phyloP scores from a whole-genome alignment of 2,113 vertebrate genomes.

The Lethenteron reissneri region DNA sequence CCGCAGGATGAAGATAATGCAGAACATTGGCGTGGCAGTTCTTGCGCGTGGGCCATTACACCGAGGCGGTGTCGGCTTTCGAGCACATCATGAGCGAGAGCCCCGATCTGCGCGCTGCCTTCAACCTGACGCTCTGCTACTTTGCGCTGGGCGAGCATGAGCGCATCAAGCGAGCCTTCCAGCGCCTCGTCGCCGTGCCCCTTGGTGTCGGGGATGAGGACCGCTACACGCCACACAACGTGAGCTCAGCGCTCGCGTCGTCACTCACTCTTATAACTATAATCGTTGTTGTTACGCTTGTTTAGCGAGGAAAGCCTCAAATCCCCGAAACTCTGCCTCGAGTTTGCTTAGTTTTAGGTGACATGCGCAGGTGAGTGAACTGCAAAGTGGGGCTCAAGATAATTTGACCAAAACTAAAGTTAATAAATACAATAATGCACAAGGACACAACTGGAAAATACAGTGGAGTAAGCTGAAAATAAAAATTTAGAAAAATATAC shows the following conservation, averaged over 20 bases:
- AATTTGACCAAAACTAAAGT: too few species aligned
- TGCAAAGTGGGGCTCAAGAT: too few species aligned
- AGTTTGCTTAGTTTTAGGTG: too few species aligned
- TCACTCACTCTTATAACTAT: too few species aligned
- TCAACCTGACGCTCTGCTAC: conserved; percentile 72
- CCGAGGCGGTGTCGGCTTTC: conserved; percentile 62
- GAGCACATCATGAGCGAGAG: conserved; percentile 73
- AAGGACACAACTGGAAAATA: too few species aligned
- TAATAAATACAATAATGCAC: too few species aligned
- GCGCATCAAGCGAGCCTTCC: conserved; percentile 84
- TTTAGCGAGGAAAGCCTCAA: too few species aligned
- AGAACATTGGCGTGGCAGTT: conserved; percentile 87
- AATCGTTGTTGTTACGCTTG: too few species aligned
- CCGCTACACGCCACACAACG: conserved; percentile 53
- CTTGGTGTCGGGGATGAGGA: conserved; percentile 65
- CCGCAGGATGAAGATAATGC: conserved; percentile 78
- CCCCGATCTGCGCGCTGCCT: conserved; percentile 62
- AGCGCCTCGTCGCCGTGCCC: conserved; percentile 64
- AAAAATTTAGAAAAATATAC: too few species aligned
- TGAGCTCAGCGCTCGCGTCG: conserved; percentile 24
- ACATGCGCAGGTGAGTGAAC: too few species aligned
- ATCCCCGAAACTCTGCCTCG: too few species aligned
- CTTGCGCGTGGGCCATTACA: conserved; percentile 60
- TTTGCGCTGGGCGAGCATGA: conserved; percentile 61
- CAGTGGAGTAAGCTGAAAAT: too few species aligned